Evolutionary conservation across 2,888 invertebrate genomes (phyloP), one percentile per base, ranked within the genome.

Genomic region (Eumacrocentrus americanus): DNA sequence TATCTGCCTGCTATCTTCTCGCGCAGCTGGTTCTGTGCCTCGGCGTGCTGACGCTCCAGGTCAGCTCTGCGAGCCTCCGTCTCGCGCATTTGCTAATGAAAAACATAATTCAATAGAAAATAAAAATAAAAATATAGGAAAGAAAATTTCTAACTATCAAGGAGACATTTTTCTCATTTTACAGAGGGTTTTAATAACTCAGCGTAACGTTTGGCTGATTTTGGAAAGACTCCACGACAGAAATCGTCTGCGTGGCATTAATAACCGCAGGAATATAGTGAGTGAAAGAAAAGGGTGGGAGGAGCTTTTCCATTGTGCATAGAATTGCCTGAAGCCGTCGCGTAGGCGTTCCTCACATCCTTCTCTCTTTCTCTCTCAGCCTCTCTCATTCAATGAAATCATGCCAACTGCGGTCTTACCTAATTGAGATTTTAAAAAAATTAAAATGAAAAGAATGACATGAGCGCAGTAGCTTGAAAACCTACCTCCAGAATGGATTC

Each of bases 31-130:
- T 88, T 86, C 74, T 91, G 86, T 72, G 91, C 90, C 72, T 91
- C 91, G 65, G 89, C 83, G 81, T 91, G 91, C 70, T 91, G 88
- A 64, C 90, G 86, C 82, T 91, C 91, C 69, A 91, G 86, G 75
- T 91, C 91, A 14, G 89, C 87, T 65, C 91, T 86, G 65, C 90
- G 87, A 70, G 89, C 86, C 83, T 91, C 91, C 63, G 91, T 90
- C 73, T 91, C 91, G 72, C 91, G 88, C 82, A 92, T 85, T 80
- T 91, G 88, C 83, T 90, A 57, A 23, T 64, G 52, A 35, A 35
- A 12, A 37, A 40, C 16, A 29, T n/a, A 5, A 14, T 11, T 9
- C 11, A 9, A 60, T 25, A 35, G 35, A 34, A 55, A 35, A 9
- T 6, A 55, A 46, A 42, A 34, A 22, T 25, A 14, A 7, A 16